Percentiles rank a stretch among this genome's conserved stretches.
Evolutionary conservation across 2,113 vertebrate genomes (phyloP).

Genomic region (Triplophysa rosa): DNA sequence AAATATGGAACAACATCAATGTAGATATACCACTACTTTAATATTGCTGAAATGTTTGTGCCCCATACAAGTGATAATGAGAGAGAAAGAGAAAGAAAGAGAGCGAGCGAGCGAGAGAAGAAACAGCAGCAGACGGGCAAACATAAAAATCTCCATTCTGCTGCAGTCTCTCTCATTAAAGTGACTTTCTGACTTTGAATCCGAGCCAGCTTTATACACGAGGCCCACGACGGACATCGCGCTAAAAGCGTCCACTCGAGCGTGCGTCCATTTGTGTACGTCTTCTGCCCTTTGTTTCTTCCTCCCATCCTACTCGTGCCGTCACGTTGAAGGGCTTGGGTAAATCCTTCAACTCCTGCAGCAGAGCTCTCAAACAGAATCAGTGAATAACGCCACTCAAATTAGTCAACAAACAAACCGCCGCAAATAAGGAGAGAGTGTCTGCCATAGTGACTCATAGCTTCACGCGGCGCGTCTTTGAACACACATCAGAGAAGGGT

Average conservation of each 20-base stretch:
- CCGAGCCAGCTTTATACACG: background rate
- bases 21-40: too few species aligned
- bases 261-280: background rate
- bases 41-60: background rate
- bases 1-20: too few species aligned
- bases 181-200: background rate
- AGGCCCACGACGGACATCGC: background rate
- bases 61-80: background rate
- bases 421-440: slow-evolving; percentile 1
- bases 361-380: slow-evolving; percentile 32
- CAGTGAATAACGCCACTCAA: slow-evolving; percentile 35
- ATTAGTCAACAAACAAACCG: slow-evolving; percentile 48
- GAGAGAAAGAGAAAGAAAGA: background rate
- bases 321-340: slow-evolving; percentile 22
- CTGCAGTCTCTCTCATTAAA: slow-evolving; percentile 13
- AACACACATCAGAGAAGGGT: background rate
- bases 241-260: slow-evolving; percentile 14
- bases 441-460: slow-evolving; percentile 19
- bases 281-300: background rate
- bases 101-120: slow-evolving; percentile 1
- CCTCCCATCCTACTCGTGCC: background rate
- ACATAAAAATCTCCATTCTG: slow-evolving; percentile 20
- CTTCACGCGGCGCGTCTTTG: background rate
- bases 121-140: background rate
- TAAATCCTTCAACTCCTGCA: slow-evolving; percentile 21